Evolutionary conservation across 2,888 invertebrate genomes (phyloP).

Genomic region (Sarcophaga subvicina): DNA sequence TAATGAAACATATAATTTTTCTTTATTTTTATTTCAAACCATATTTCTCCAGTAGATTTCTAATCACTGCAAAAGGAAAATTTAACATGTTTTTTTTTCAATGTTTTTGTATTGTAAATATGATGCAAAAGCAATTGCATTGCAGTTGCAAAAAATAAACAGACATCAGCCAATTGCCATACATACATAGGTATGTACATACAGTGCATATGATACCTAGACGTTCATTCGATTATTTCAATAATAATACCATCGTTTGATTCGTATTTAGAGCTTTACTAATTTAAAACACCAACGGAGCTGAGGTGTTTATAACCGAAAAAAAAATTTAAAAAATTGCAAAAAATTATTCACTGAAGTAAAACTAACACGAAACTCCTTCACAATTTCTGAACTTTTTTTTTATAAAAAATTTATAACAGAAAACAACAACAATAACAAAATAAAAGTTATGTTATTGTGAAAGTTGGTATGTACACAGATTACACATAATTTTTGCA

Average conservation of each 20-base stretch:
- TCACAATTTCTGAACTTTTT: conserved; percentile 1
- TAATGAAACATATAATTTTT: not conserved
- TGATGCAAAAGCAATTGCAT: no score
- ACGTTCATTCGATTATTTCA: conserved; percentile 22
- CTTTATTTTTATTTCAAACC: no score
- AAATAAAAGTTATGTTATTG: conserved; percentile 12
- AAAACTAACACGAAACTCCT: conserved; percentile 55
- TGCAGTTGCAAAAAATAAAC: no score
- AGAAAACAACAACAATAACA: no score
- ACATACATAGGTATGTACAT: not conserved
- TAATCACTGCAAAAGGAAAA: no score
- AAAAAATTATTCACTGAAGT: conserved; percentile 54
- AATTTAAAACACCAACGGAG: conserved; percentile 47
- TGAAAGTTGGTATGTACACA: conserved; percentile 52
- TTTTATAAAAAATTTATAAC: no score
- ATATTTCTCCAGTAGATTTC: no score
- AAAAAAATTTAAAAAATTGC: not conserved
- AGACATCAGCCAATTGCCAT: not conserved
- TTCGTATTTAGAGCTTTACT: conserved; percentile 60
- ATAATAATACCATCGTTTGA: conserved; percentile 27
- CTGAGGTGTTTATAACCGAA: not conserved
- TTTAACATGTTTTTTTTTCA: no score
- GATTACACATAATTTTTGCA: conserved; percentile 9
- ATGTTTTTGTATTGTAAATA: no score
- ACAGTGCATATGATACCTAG: not conserved